A percentile compares a stretch with the other conserved stretches of the same genome.
phyloP scores from a whole-genome alignment of 2,113 vertebrate species.

The Nesogale talazaci region DNA sequence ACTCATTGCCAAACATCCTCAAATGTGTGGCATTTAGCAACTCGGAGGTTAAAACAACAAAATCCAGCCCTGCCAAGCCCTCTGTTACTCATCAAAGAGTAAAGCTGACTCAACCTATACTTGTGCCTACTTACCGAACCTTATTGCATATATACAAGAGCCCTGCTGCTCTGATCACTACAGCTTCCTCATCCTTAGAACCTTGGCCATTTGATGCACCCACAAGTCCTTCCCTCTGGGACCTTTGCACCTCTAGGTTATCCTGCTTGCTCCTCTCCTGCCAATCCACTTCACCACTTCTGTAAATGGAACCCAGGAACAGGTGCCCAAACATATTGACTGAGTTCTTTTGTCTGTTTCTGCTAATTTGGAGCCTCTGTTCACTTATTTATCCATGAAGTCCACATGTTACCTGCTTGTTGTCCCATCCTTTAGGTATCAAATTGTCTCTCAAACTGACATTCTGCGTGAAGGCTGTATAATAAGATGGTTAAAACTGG shows the following conservation, averaged over 20 bases:
- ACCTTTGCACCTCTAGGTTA: not conserved
- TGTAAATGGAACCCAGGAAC: not conserved
- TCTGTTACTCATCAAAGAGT: not conserved
- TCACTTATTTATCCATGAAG: not conserved
- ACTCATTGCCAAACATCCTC: not conserved
- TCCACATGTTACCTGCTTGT: not conserved
- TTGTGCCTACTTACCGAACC: not conserved
- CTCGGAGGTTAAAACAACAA: not conserved
- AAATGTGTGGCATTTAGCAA: not conserved
- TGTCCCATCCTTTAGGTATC: not conserved
- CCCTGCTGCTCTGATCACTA: no score
- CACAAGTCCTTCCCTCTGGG: not conserved
- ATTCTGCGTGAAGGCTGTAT: not conserved
- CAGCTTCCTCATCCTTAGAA: not conserved
- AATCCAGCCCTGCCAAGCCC: not conserved
- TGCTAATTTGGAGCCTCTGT: not conserved
- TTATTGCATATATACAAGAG: not conserved
- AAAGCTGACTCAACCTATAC: not conserved
- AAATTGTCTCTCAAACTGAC: not conserved
- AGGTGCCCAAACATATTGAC: not conserved
- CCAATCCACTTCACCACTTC: not conserved
- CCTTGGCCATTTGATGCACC: no score
- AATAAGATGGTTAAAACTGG: not conserved
- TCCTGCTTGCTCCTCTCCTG: not conserved
- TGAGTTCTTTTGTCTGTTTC: not conserved